phyloP scores from a whole-genome alignment of 2,113 vertebrate species.

The Chinchilla lanigera region DNA sequence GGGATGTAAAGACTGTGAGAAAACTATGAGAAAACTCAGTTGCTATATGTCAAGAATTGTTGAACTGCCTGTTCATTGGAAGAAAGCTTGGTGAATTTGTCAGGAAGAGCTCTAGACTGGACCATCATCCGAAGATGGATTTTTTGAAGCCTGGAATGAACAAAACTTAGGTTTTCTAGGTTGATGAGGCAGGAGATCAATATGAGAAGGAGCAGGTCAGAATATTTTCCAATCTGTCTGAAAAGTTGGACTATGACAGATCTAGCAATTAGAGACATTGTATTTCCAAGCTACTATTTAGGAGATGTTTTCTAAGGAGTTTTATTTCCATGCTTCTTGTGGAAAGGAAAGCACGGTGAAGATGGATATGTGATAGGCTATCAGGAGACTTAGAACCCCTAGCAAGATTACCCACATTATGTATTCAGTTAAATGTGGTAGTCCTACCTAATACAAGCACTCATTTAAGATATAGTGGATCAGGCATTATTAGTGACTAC shows the following conservation, averaged over 20 bases:
- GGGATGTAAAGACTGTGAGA: neutral
- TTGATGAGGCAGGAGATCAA: neutral
- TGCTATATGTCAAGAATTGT: neutral
- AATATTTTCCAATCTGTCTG: neutral
- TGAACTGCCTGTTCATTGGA: neutral
- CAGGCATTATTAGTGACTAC: neutral
- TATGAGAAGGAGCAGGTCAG: no score
- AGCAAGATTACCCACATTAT: neutral
- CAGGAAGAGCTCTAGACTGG: neutral
- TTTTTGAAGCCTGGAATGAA: neutral
- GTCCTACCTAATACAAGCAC: neutral
- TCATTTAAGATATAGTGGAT: neutral
- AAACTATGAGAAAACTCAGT: neutral
- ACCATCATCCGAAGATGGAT: neutral
- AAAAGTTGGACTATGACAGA: neutral
- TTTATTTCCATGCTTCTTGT: neutral
- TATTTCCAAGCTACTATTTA: neutral
- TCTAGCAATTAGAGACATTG: neutral
- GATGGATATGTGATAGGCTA: neutral
- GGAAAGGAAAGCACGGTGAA: neutral
- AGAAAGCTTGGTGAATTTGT: neutral
- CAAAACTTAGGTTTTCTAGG: neutral
- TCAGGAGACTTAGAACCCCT: neutral
- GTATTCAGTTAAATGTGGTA: neutral
- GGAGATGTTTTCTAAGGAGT: neutral